These are phyloP conservation scores for Spatulosminthurus flaviceps DNA, from an alignment of 2,888 invertebrate genomes.

Conservation along the genomic window DNA sequence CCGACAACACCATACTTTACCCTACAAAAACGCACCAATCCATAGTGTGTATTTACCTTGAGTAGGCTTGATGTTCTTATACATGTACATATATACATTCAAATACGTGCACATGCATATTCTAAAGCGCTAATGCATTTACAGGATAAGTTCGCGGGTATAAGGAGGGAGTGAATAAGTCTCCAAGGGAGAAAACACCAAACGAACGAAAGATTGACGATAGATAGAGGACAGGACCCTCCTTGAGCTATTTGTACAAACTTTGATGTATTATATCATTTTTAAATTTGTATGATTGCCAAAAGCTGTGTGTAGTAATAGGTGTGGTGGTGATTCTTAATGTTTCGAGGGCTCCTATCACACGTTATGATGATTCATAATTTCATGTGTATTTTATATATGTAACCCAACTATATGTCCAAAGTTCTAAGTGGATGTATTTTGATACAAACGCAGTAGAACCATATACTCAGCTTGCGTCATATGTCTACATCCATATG, in stretches of 20 bases:
- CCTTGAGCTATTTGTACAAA: neutral
- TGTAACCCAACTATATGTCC: too few species aligned
- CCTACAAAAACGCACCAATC: neutral
- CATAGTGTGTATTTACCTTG: too few species aligned
- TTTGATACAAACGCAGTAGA: neutral
- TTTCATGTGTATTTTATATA: too few species aligned
- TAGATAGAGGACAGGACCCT: neutral
- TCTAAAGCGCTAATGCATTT: neutral
- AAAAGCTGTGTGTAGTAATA: slow-evolving; percentile 1
- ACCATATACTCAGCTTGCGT: too few species aligned
- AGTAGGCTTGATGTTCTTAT: too few species aligned
- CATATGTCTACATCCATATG: neutral
- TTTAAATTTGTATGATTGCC: slow-evolving; percentile 7
- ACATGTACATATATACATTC: too few species aligned
- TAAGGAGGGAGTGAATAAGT: neutral
- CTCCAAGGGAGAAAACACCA: slow-evolving; percentile 10
- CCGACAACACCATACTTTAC: too few species aligned
- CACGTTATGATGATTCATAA: neutral
- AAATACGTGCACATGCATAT: too few species aligned
- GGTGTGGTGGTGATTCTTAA: slow-evolving; percentile 14
- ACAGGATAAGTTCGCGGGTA: neutral
- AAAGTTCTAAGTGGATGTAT: neutral
- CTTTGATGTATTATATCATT: slow-evolving; percentile 6
- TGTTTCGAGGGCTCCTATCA: neutral
- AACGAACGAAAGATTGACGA: neutral